phyloP scores from a whole-genome alignment of 1,140 invertebrate genomes.

The Lutraria rhynchaena region DNA sequence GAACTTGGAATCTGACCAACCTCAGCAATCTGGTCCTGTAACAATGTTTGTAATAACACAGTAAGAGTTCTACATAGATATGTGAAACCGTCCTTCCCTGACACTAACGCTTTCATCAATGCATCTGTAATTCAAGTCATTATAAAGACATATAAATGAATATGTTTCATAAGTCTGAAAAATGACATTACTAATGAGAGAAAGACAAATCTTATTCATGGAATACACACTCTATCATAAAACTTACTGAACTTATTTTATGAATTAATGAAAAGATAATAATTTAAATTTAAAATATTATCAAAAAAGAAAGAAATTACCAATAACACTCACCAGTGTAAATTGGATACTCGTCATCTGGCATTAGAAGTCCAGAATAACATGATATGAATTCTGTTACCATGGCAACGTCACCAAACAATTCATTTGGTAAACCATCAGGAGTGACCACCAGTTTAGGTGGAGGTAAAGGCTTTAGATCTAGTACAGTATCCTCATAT shows the following conservation, averaged over 20 bases:
- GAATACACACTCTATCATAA: too few relatives aligned
- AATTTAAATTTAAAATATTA: too few relatives aligned
- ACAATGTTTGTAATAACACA: conserved; percentile 77
- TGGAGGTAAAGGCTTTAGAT: conserved; percentile 75
- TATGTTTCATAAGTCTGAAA: too few relatives aligned
- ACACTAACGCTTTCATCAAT: conserved; percentile 75
- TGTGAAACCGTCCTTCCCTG: conserved; percentile 73
- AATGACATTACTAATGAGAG: too few relatives aligned
- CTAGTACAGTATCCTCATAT: conserved; percentile 77
- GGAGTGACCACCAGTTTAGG: conserved; percentile 79
- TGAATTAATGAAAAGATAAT: too few relatives aligned
- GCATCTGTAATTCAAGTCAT: conserved; percentile 65
- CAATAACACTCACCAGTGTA: conserved; percentile 70
- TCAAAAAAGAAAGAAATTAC: too few relatives aligned
- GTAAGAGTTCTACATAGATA: conserved; percentile 74
- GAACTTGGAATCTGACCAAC: conserved; percentile 63
- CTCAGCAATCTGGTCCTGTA: conserved; percentile 80
- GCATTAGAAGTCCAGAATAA: conserved; percentile 79
- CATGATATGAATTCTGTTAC: conserved; percentile 80
- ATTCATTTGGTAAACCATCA: conserved; percentile 79
- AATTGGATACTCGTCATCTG: conserved; percentile 77
- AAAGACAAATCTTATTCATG: too few relatives aligned
- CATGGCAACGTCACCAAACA: conserved; percentile 81
- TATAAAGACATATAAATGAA: too few relatives aligned
- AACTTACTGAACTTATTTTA: too few relatives aligned